Evolutionary conservation across 2,113 vertebrate genomes (phyloP), one percentile per base, ranked within the genome.

Genomic region (Bos taurus): DNA sequence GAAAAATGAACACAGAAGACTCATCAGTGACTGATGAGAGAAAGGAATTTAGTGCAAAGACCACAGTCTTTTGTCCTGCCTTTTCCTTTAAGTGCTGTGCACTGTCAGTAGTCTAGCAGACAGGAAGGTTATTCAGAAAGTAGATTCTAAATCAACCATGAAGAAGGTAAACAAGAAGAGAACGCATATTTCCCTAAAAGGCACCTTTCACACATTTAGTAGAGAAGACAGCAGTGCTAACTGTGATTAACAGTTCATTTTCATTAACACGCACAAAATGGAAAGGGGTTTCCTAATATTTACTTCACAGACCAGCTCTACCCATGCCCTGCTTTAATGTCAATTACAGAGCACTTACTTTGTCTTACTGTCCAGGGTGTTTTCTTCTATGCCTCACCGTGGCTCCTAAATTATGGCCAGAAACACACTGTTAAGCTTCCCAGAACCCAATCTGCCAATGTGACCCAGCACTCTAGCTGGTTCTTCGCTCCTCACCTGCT

Each of bases 171-270:
- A 94, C 25, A 81, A 40, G 81, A 96, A 81, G 67, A 60, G 54
- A 89, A 92, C n/a, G 4, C 62, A 16, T 26, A 52, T 64, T 97
- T 96, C 40, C 93, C 77, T 67, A 57, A 89, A 67, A 95, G 94
- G 28, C 43, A 80, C 56, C 74, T 71, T 89, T 85, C 88, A 97
- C 77, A 91, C 64, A 64, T 91, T 85, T 87, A 71, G 30, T 23
- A 92, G 88, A n/a, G 33, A 87, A 81, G 88, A 86, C 2, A 40
- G 40, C 43, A 52, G 62, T 52, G 57, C 11, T 60, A 87, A 83
- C 82, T 96, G 48, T 71, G 80, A 71, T 60, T 33, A 97, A 89
- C 81, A 97, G 77, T 48, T 90, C 33, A 78, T 67, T 96, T 95
- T 60, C 40, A 85, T 92, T 62, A 89, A 78, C 78, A 96, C 10